Evolutionary conservation across 2,888 invertebrate genomes (phyloP).

Genomic region (Parnassius apollo): DNA sequence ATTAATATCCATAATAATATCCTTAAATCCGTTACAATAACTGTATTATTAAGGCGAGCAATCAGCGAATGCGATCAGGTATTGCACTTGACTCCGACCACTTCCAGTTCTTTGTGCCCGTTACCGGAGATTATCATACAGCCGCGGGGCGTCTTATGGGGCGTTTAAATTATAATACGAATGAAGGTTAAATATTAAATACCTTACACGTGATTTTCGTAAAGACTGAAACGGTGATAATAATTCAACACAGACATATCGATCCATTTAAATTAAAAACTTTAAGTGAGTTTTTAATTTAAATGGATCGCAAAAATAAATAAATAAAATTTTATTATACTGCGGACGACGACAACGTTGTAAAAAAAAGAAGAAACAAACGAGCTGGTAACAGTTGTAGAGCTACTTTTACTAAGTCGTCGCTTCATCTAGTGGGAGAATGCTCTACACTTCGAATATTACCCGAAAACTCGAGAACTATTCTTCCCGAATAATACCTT

Average conservation of each 20-base stretch:
- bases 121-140: slow-evolving; percentile 15
- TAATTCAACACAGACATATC: too few species aligned
- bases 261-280: too few species aligned
- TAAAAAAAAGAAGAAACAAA: too few species aligned
- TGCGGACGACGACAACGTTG: too few species aligned
- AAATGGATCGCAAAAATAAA: not conserved
- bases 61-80: slow-evolving; percentile 22
- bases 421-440: too few species aligned
- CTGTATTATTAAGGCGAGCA: slow-evolving; percentile 18
- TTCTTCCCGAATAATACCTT: too few species aligned
- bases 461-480: too few species aligned
- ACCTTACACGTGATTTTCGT: slow-evolving; percentile 3
- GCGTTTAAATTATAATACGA: slow-evolving; percentile 17
- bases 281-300: not conserved
- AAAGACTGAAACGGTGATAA: not conserved
- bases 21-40: slow-evolving; percentile 15
- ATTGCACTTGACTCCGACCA: slow-evolving; percentile 23
- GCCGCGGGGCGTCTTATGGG: slow-evolving; percentile 14
- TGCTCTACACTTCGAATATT: too few species aligned
- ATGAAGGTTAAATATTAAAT: slow-evolving; percentile 20
- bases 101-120: slow-evolving; percentile 12
- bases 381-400: too few species aligned
- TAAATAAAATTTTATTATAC: not conserved
- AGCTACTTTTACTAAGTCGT: too few species aligned
- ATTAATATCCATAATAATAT: slow-evolving; percentile 3